Percentiles rank a stretch among this genome's conserved stretches.
phyloP scores from a whole-genome alignment of 2,888 invertebrate species.

The Trisateles emortualis region DNA sequence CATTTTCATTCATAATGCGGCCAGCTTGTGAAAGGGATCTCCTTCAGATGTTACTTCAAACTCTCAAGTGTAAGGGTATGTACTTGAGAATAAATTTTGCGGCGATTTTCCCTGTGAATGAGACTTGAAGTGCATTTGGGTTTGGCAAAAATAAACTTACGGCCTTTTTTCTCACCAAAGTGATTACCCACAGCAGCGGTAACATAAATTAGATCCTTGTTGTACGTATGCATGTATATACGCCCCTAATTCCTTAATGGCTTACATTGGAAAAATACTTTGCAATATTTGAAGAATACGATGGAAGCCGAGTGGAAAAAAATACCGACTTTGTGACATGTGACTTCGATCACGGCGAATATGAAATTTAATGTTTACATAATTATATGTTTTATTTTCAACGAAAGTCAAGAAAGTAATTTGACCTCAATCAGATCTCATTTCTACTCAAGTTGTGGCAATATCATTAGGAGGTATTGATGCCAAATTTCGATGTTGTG shows the following conservation, averaged over 20 bases:
- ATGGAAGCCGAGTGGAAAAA: too few relatives aligned
- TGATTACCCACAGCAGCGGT: neutral
- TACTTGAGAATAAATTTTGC: conserved; percentile 21
- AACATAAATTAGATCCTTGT: neutral
- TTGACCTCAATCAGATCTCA: too few relatives aligned
- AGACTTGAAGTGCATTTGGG: conserved; percentile 7
- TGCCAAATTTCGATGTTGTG: neutral
- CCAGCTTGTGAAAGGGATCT: conserved; percentile 23
- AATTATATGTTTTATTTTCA: too few relatives aligned
- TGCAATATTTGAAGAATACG: too few relatives aligned
- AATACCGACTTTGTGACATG: too few relatives aligned
- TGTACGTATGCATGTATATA: neutral
- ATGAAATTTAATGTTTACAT: too few relatives aligned
- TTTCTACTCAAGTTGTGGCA: too few relatives aligned
- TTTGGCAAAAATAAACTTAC: conserved; percentile 7
- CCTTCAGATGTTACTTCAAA: conserved; percentile 24
- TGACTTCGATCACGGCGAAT: too few relatives aligned
- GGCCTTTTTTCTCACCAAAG: conserved; percentile 2
- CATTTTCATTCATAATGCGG: conserved; percentile 33
- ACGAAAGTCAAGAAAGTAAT: too few relatives aligned
- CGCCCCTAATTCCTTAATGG: neutral
- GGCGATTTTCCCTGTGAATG: conserved; percentile 20
- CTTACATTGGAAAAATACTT: neutral
- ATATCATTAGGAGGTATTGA: too few relatives aligned
- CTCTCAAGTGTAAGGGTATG: conserved; percentile 20